Conservation (phyloP, 2,888 invertebrate genomes). For the Polymixis lichenea region DNA sequence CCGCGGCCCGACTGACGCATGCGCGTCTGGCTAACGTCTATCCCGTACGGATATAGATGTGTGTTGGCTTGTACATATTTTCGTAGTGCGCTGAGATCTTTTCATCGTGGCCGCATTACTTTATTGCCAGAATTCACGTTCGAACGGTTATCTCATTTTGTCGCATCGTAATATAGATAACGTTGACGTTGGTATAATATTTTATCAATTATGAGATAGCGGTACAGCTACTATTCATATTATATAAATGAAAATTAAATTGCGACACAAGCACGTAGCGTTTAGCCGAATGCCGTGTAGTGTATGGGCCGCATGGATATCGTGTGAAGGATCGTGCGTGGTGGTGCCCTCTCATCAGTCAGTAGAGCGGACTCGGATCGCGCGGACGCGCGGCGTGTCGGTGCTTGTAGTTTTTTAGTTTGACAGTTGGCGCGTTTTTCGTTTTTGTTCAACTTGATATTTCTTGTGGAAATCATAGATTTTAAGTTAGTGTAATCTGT, state of each 20-base stretch:
- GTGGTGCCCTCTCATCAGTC: slow-evolving; percentile 82
- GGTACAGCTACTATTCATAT: slow-evolving; percentile 80
- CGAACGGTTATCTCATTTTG: slow-evolving; percentile 86
- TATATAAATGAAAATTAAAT: slow-evolving; percentile 86
- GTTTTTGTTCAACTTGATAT: slow-evolving; percentile 84
- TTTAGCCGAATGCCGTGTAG: slow-evolving; percentile 74
- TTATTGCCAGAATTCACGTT: slow-evolving; percentile 82
- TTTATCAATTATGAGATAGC: slow-evolving; percentile 87
- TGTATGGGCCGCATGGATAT: slow-evolving; percentile 76
- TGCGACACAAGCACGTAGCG: slow-evolving; percentile 81
- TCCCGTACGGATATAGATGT: slow-evolving; percentile 86
- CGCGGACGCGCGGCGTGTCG: slow-evolving; percentile 88
- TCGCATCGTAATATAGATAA: slow-evolving; percentile 88
- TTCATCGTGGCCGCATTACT: slow-evolving; percentile 84
- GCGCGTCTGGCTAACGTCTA: slow-evolving; percentile 89
- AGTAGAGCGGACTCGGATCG: slow-evolving; percentile 88
- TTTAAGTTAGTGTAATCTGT: slow-evolving; percentile 89
- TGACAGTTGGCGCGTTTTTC: slow-evolving; percentile 90
- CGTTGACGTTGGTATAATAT: slow-evolving; percentile 82
- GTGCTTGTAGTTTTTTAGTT: slow-evolving; percentile 91
- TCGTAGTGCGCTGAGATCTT: slow-evolving; percentile 82
- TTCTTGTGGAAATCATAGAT: slow-evolving; percentile 89
- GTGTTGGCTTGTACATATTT: slow-evolving; percentile 82
- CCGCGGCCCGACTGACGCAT: slow-evolving; percentile 85
- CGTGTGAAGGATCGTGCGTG: slow-evolving; percentile 70